Evolutionary conservation across 1,140 invertebrate genomes (phyloP).

Genomic region (fruit fly (Drosophila melanogaster)): Release_6_plus_ISO1_MT NT_033779.5:6322001-6322500

Average conservation of each 20-base stretch:
- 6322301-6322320: too few species aligned
- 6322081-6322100: conserved; percentile 94
- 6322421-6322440: conserved; percentile 55
- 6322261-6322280: too few species aligned
- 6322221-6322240: neutral
- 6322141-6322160: conserved; percentile 3
- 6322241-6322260: neutral
- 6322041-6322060: conserved; percentile 92
- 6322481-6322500: conserved; percentile 41
- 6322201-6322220: too few species aligned
- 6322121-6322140: conserved; percentile 64
- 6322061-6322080: conserved; percentile 96
- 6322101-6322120: conserved; percentile 87
- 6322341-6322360: neutral
- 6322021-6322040: conserved; percentile 96
- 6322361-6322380: conserved; percentile 40
- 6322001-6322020: conserved; percentile 97
- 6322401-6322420: conserved; percentile 33
- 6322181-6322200: conserved; percentile 13
- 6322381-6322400: conserved; percentile 55
- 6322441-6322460: conserved; percentile 3
- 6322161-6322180: conserved; percentile 55
- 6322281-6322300: too few species aligned
- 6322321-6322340: too few species aligned
- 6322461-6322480: conserved; percentile 1